phyloP scores from a whole-genome alignment of 1,140 invertebrate species.

The Colletes gigas region DNA sequence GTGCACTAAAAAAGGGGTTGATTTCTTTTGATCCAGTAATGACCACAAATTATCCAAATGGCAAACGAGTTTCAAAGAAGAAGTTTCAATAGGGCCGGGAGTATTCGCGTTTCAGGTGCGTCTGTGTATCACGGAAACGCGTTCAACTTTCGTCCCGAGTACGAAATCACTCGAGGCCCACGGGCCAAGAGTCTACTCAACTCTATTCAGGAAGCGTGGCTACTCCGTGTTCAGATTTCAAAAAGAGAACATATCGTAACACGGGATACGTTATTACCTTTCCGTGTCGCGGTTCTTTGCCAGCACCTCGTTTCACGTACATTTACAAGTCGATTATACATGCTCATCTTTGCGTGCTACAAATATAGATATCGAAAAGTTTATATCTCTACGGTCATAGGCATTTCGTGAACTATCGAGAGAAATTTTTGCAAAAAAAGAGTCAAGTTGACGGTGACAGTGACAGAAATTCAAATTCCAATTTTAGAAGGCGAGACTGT shows the following conservation, averaged over 20 bases:
- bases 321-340: slow-evolving; percentile 15
- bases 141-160: slow-evolving; percentile 48
- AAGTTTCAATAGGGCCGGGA: slow-evolving; percentile 17
- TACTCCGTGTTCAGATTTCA: slow-evolving; percentile 36
- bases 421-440: too few relatives aligned
- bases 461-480: too few relatives aligned
- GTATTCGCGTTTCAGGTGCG: slow-evolving; percentile 6
- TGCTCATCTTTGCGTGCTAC: too few relatives aligned
- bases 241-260: slow-evolving; percentile 20
- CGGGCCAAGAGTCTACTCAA: slow-evolving; percentile 28
- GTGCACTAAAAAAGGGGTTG: too few relatives aligned
- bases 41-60: background rate
- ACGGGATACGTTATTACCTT: background rate
- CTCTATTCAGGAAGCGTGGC: slow-evolving; percentile 10
- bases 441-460: too few relatives aligned
- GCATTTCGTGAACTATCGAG: too few relatives aligned
- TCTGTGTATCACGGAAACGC: slow-evolving; percentile 18
- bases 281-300: background rate
- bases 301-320: background rate
- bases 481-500: too few relatives aligned
- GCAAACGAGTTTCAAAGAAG: background rate
- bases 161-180: slow-evolving; percentile 47
- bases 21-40: background rate
- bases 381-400: too few relatives aligned
- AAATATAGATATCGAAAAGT: too few relatives aligned